Evolutionary conservation across 2,888 invertebrate genomes (phyloP), one percentile per base, ranked within the genome.

Genomic region (Sinotaia quadrata): DNA sequence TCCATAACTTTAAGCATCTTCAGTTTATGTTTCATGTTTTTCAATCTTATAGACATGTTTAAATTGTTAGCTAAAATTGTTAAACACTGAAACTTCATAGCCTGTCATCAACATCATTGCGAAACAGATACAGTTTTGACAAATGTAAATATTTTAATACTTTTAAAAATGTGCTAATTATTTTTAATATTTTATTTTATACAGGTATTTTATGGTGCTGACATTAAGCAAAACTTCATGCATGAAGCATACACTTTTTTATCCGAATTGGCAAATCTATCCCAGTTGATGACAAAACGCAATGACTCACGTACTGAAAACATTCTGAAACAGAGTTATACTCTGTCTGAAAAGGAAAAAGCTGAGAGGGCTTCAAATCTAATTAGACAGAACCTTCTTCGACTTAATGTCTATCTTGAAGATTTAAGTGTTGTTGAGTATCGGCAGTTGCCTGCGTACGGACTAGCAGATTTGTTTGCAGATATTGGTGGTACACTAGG

Each of bases 401-500:
- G 85, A 29, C 68, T 85, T 4, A 85, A 85, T 68, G 78, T 85
- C 8, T 85, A 84, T 67, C 70, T 85, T 36, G 84, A 84, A 68
- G 85, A 84, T 68, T 75, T 84, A 21, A 84, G 82, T 72, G 82
- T 85, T 15, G 79, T 82, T 5, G 84, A 84, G 72, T 83, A 81
- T 61, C 76, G 73, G 34, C 83, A 85, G 72, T 81, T 80, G 72
- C 81, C 82, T 5, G 81, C 80, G 15, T 85, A 84, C 70, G 83
- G 80, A 1, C 71, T 85, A 31, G 81, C 79, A 0, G 83, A 85
- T 68, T 76, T 85, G 54, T 82, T 84, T 67, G 81, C 84, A 0
- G 85, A 85, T 66, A 84, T 85, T 37, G 85, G 85, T 5, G 85
- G 85, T 0, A 84, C 85, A 2, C 72, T 85, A 33, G 85, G 85